Evolutionary conservation across 1,140 invertebrate genomes (phyloP), one percentile per base, ranked within the genome.

Genomic region (Aphelinus certus): DNA sequence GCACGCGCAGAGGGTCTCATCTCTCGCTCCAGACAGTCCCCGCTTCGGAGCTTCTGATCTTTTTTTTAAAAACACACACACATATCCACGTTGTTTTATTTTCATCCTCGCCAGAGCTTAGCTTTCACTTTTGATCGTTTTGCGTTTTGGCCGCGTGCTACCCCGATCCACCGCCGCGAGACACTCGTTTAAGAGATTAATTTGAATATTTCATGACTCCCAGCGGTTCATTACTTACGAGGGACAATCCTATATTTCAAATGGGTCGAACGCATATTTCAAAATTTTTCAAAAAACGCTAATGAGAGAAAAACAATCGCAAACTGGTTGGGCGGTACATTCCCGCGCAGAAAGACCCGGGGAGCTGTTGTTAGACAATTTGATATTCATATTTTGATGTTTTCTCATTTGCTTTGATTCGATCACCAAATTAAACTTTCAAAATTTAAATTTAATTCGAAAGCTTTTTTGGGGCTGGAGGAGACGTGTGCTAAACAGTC

Each of bases 1-100:
- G 71, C 26, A 26, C 75, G 74, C 60, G 58, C 75, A 78, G 70
- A 77, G 72, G 74, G 75, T 73, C 68, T 57, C 74, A 66, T 73
- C 63, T 73, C 70, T 70, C 61, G 62, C 68, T 46, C 53, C 56
- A 26, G 53, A 65, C 75, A 43, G 10, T 7, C 43, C 46, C 48
- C 42, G 46, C 58, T 0, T 42, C 51, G 1, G 7, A 43, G 47
- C 56, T 0, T 49, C 48, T n/a, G 55, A 46, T 2, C 45, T 42
- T 62, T 62, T 46, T 62, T 62, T 55, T 56, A 26, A 26, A 26
- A 26, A 26, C 26, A 26, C 26, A 26, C 26, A 26, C 26, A 26
- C 26, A 26, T 26, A 26, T 66, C 56, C 43, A 3, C 48, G 5
- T 43, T 65, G 26, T 26, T 48, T 47, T 65, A 10, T 26, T 65